These are phyloP conservation scores for Morinoia aosen DNA, from an alignment of 2,888 invertebrate species.

Conservation along the genomic window DNA sequence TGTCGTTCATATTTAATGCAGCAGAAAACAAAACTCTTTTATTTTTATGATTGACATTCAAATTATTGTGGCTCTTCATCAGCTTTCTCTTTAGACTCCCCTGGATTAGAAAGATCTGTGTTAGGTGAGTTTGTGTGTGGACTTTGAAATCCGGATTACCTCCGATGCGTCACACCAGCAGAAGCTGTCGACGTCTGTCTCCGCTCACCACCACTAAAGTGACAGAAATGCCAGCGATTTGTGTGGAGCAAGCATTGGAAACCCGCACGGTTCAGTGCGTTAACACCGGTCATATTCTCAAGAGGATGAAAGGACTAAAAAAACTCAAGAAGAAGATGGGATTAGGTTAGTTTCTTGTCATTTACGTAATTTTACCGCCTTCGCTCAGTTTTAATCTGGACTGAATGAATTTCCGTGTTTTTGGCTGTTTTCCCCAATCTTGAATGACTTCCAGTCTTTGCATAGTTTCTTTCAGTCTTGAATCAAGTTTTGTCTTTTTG, in stretches of 20 bases:
- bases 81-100: background rate
- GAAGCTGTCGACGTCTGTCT: background rate
- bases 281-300: conserved; percentile 68
- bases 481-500: too few species aligned
- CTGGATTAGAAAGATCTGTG: background rate
- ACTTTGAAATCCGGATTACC: background rate
- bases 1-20: too few species aligned
- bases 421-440: too few species aligned
- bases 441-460: too few species aligned
- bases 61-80: too few species aligned
- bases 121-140: background rate
- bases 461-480: too few species aligned
- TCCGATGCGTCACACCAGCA: conserved; percentile 23
- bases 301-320: conserved; percentile 90
- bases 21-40: too few species aligned
- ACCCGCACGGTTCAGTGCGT: conserved; percentile 65
- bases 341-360: conserved; percentile 79
- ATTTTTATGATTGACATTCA: too few species aligned
- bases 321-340: conserved; percentile 91
- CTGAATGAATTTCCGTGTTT: too few species aligned
- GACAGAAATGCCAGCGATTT: conserved; percentile 63
- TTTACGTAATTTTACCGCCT: background rate
- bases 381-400: background rate
- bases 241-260: conserved; percentile 60
- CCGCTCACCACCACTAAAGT: background rate